Base-by-base conservation (phyloP, 2,113 vertebrate genomes). In the Lagenorhynchus albirostris region DNA sequence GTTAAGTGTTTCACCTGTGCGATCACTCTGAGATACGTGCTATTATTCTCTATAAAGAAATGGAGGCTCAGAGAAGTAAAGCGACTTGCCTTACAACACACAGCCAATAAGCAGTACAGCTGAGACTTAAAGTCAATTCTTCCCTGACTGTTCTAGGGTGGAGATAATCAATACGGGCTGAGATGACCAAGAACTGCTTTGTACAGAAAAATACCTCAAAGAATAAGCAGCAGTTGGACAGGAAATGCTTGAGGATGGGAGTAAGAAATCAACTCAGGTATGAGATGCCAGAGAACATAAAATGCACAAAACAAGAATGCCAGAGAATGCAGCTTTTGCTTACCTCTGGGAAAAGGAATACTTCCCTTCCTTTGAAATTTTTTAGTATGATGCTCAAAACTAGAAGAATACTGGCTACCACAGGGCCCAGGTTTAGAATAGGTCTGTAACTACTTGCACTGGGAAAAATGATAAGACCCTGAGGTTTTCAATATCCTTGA, bases 191-290 rank as follows among this genome's bases (percentile, higher is more conserved):
- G 14, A 95, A 91, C 53, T 29, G 53, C 47, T 88, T 73, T 84
- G 38, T 84, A 41, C 38, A 94, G 70, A 58, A 58, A 95, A 95
- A 95, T n/a, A 89, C 12, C 60, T n/a, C 47, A 33, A 91, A 86
- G 23, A 86, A 55, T 2, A 74, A 90, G 84, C 41, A 70, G 31
- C 6, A 71, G 2, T 8, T 76, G 62, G 25, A 86, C 29, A 95
- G 41, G 8, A 93, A 86, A 95, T 92, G 10, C 4, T 58, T 29
- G 6, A 3, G 6, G 21, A 7, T 11, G 8, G 41, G 1, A 4
- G 17, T 14, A 89, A 84, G 58, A 79, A 38, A 68, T 36, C 25
- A 74, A 60, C 41, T 44, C 50, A 38, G 41, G 38, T 67, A 62
- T 55, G 18, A 92, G n/a, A 87, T 62, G 36, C 33, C 21, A 89